phyloP scores from a whole-genome alignment of 53 echinoderm and acorn worm species.

The Luidia sarsii region DNA sequence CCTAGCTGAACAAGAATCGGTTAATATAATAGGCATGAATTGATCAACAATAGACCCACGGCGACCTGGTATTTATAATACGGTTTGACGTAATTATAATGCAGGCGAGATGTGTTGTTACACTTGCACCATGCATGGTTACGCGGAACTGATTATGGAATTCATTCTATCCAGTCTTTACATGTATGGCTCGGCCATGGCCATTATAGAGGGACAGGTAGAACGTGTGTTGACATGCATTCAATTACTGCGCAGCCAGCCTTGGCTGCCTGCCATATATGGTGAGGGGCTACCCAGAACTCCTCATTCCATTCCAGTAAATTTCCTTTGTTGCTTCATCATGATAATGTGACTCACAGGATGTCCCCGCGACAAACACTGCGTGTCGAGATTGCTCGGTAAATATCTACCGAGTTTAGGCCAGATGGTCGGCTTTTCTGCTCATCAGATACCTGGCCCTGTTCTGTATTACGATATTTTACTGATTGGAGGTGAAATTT shows the following conservation, averaged over 20 bases:
- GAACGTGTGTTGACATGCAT: constrained; percentile 50
- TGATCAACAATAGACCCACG: too few relatives aligned
- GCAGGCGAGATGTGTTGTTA: too few relatives aligned
- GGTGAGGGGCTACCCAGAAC: constrained; percentile 36
- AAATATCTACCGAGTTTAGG: neutral
- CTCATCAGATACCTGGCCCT: neutral
- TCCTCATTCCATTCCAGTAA: constrained; percentile 31
- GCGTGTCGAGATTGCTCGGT: constrained; percentile 1
- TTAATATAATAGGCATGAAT: too few relatives aligned
- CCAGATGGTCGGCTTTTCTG: neutral
- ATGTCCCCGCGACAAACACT: constrained; percentile 14
- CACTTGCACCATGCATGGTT: too few relatives aligned
- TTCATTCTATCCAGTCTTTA: too few relatives aligned
- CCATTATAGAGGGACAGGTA: too few relatives aligned
- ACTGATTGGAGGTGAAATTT: neutral
- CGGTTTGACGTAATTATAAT: too few relatives aligned
- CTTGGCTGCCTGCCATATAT: constrained; percentile 41
- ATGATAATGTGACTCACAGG: constrained; percentile 31
- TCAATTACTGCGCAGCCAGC: neutral
- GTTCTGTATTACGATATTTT: neutral
- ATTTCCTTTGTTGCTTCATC: constrained; percentile 30
- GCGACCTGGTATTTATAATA: too few relatives aligned
- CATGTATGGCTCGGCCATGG: too few relatives aligned
- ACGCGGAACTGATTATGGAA: too few relatives aligned
- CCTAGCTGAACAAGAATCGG: too few relatives aligned